These are phyloP conservation scores for Hippocampus zosterae DNA, from an alignment of 2,113 vertebrate genomes.

Conservation along the genomic window DNA sequence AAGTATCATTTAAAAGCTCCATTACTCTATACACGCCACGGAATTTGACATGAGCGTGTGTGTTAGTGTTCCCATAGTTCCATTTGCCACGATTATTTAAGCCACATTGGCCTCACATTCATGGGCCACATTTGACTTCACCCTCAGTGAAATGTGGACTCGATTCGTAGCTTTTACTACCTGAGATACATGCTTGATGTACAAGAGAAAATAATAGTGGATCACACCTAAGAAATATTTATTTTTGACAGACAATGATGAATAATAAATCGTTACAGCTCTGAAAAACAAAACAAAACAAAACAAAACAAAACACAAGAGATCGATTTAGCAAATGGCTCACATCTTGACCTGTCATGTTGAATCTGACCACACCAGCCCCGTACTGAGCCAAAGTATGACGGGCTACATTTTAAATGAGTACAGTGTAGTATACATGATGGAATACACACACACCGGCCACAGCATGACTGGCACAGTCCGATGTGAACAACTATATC, in stretches of 20 bases:
- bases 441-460: no score
- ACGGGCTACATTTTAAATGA: background rate
- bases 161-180: background rate
- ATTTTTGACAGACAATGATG: background rate
- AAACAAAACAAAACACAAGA: background rate
- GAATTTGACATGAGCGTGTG: background rate
- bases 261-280: background rate
- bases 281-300: background rate
- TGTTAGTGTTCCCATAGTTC: no score
- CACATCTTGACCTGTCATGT: background rate
- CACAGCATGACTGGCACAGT: no score
- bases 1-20: background rate
- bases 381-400: background rate
- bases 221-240: background rate
- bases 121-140: background rate
- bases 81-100: background rate
- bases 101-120: background rate
- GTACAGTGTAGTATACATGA: no score
- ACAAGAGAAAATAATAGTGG: background rate
- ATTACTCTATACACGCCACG: background rate
- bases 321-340: background rate
- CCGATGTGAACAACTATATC: background rate
- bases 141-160: background rate
- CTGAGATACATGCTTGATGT: background rate
- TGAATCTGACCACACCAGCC: no score